Conservation (phyloP, 35 echinoderm and acorn worm species). For the Apostichopus parvimensis region DNA sequence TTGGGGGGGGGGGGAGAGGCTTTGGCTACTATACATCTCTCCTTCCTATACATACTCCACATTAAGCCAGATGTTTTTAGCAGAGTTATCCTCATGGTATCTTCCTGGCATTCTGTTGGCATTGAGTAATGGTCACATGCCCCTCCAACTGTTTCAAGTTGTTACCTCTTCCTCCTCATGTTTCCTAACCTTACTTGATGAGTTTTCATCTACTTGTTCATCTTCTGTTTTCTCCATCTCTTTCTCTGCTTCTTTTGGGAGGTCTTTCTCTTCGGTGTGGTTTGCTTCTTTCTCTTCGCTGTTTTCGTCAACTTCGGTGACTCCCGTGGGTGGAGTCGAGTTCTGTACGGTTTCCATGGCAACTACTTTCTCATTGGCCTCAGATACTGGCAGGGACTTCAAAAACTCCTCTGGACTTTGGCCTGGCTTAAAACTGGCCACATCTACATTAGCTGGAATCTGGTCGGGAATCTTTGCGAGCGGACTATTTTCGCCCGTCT, state of each 20-base stretch:
- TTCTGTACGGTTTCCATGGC: not conserved
- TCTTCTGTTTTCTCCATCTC: not conserved
- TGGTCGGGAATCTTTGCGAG: not conserved
- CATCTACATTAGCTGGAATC: slow-evolving; percentile 3
- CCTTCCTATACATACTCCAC: no score
- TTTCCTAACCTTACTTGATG: not conserved
- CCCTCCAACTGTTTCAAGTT: not conserved
- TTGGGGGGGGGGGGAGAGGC: no score
- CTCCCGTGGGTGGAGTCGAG: not conserved
- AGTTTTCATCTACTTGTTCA: not conserved
- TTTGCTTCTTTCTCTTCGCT: not conserved
- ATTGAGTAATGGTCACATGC: no score
- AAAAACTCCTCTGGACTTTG: slow-evolving; percentile 21
- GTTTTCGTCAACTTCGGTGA: not conserved
- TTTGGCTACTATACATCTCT: no score
- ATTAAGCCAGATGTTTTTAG: no score
- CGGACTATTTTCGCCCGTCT: not conserved
- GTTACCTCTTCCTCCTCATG: not conserved
- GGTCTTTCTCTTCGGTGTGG: not conserved
- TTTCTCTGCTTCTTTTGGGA: not conserved
- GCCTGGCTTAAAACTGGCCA: not conserved
- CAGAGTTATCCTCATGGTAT: no score
- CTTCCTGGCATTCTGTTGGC: no score
- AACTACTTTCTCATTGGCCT: not conserved
- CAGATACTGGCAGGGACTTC: not conserved